phyloP scores from a whole-genome alignment of 2,797 vertebrate genomes.

The Enteromius viviparus region DNA sequence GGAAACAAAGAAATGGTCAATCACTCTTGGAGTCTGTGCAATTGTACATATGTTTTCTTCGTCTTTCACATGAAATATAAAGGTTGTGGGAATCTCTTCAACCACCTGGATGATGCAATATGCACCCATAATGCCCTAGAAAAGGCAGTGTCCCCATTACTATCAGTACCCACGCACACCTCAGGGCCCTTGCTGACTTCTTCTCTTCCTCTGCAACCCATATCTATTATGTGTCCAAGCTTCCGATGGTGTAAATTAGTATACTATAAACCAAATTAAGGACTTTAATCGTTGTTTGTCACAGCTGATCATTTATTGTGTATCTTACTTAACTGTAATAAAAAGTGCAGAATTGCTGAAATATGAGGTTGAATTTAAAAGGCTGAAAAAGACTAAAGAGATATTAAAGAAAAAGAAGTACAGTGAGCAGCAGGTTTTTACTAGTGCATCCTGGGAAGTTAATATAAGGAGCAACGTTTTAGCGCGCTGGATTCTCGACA shows the following conservation, averaged over 20 bases:
- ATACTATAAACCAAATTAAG: neutral
- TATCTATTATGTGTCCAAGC: neutral
- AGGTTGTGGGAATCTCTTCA: neutral
- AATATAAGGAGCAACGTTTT: neutral
- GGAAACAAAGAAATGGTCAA: conserved; percentile 6
- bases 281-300: neutral
- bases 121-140: neutral
- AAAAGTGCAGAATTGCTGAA: no score
- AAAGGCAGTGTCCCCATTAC: neutral
- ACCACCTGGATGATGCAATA: conserved; percentile 14
- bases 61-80: neutral
- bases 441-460: neutral
- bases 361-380: neutral
- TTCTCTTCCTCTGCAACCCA: neutral
- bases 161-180: neutral
- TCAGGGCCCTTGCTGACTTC: neutral
- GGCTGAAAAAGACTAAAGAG: neutral
- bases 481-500: neutral
- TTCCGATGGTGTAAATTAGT: neutral
- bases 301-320: neutral
- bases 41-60: neutral
- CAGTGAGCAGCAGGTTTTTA: neutral
- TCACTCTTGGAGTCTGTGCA: neutral
- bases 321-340: neutral
- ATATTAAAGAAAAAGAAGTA: neutral